Percentiles rank a stretch among this genome's conserved stretches.
These are phyloP conservation scores for Drosophila gunungcola DNA, from an alignment of 1,140 invertebrate genomes.

Conservation along the genomic window DNA sequence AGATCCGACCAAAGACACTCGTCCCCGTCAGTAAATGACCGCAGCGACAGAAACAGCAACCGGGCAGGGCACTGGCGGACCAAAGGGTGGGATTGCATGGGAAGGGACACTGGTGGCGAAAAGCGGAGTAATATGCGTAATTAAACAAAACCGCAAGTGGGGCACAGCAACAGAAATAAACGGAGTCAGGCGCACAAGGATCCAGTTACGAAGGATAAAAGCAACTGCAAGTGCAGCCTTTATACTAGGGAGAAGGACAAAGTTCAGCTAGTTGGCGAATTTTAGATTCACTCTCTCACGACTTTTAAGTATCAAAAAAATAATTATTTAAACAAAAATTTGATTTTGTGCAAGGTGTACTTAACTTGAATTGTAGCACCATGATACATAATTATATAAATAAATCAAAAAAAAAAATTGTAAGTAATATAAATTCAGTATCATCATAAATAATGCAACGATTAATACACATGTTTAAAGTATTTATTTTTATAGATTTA, in stretches of 20 bases:
- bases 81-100: conserved; percentile 3
- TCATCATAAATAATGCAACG: too few relatives aligned
- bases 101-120: conserved; percentile 6
- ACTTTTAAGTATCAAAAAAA: too few relatives aligned
- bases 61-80: background rate
- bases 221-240: conserved; percentile 47
- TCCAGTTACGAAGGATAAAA: conserved; percentile 39
- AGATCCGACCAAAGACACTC: conserved; percentile 63
- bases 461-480: too few relatives aligned
- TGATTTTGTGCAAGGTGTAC: too few relatives aligned
- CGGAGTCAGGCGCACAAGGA: conserved; percentile 35
- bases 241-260: background rate
- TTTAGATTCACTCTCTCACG: background rate
- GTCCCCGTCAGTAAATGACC: conserved; percentile 64
- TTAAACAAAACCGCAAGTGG: conserved; percentile 81
- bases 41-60: conserved; percentile 42
- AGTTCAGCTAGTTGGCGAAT: background rate
- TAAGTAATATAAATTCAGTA: too few relatives aligned
- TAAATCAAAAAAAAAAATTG: too few relatives aligned
- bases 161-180: conserved; percentile 56
- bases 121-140: conserved; percentile 75
- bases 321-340: too few relatives aligned
- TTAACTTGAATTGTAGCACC: too few relatives aligned
- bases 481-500: too few relatives aligned
- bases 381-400: too few relatives aligned